Evolutionary conservation across 2,797 vertebrate species (phyloP), one percentile per base, ranked within the genome.

Genomic region (Chloroceryle amazona): DNA sequence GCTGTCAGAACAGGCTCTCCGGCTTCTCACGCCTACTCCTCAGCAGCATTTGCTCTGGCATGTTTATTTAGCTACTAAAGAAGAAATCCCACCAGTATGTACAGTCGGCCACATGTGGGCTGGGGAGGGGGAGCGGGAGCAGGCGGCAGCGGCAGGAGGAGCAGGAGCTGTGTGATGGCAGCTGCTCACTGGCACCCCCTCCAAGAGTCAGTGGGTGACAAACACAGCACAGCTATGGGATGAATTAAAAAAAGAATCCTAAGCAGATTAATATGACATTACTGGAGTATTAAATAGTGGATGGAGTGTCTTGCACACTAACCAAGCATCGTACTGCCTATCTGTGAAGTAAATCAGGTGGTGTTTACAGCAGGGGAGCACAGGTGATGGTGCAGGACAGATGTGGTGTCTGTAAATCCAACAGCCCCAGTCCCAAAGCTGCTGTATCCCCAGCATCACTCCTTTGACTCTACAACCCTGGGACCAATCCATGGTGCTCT

Each of bases 91-190:
- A 29, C 14, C 46, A 44, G 82, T 51, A 17, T 13, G 74, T 6
- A 4, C 17, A 0, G 8, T n/a, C 1, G 3, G n/a, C 57, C 35
- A 1, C 3, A 3, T 3, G 3, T 1, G 9, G n/a, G 33, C 65
- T 44, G 79, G 49, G 42, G 17, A 79, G 15, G 31, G 42, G 26
- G 7, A 54, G 28, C 37, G 41, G 74, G 68, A 78, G 26, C 26
- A 51, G 49, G 49, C 5, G 9, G 16, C 49, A 51, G 49, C 10
- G 49, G 37, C 22, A 71, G 15, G 41, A 33, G 26, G 7, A 54
- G 28, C 42, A 46, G 78, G 73, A 74, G 42, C 31, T 13, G 15
- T 6, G n/a, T 8, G 7, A 31, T 3, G 20, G n/a, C 35, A 46
- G 57, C 12, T 1, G 8, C 37, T 29, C 2, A 2, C 39, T 1